Percentiles rank a stretch among this genome's conserved stretches.
phyloP scores from a whole-genome alignment of 1,140 invertebrate species.

The Telenomus remus region DNA sequence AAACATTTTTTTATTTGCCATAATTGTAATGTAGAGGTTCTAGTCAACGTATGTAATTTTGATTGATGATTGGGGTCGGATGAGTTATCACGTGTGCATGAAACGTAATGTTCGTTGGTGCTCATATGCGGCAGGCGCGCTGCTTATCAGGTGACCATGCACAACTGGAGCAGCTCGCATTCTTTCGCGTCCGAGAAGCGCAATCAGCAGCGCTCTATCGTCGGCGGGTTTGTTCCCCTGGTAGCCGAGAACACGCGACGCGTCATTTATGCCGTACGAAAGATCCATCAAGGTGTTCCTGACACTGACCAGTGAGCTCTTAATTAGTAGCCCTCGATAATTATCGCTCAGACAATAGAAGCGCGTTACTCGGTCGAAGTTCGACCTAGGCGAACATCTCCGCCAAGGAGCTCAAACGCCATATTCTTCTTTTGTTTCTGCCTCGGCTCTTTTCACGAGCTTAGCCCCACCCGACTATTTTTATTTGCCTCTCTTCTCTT shows the following conservation, averaged over 20 bases:
- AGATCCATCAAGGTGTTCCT: slow-evolving; percentile 38
- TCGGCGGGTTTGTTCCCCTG: slow-evolving; percentile 53
- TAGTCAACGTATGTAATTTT: too few relatives aligned
- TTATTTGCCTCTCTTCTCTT: slow-evolving; percentile 32
- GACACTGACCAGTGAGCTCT: slow-evolving; percentile 33
- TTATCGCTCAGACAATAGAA: slow-evolving; percentile 71
- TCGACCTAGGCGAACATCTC: slow-evolving; percentile 63
- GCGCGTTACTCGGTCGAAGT: slow-evolving; percentile 65
- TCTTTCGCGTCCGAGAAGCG: slow-evolving; percentile 20
- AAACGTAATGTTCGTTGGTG: too few relatives aligned
- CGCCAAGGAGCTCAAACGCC: slow-evolving; percentile 59
- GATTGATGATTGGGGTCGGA: too few relatives aligned
- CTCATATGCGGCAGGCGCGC: slow-evolving; percentile 72
- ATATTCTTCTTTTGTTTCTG: slow-evolving; percentile 59
- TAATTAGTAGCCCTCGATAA: slow-evolving; percentile 68
- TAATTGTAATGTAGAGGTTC: too few relatives aligned
- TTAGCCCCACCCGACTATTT: slow-evolving; percentile 28
- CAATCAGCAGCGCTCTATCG: background rate
- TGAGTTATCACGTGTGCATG: too few relatives aligned
- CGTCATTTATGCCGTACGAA: slow-evolving; percentile 64
- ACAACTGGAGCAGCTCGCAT: slow-evolving; percentile 32
- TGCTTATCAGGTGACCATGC: slow-evolving; percentile 63
- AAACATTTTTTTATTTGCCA: too few relatives aligned
- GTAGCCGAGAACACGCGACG: slow-evolving; percentile 60
- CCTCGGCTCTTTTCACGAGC: slow-evolving; percentile 49